phyloP scores from a whole-genome alignment of 2,113 vertebrate genomes.

The Leptobrachium leishanense region DNA sequence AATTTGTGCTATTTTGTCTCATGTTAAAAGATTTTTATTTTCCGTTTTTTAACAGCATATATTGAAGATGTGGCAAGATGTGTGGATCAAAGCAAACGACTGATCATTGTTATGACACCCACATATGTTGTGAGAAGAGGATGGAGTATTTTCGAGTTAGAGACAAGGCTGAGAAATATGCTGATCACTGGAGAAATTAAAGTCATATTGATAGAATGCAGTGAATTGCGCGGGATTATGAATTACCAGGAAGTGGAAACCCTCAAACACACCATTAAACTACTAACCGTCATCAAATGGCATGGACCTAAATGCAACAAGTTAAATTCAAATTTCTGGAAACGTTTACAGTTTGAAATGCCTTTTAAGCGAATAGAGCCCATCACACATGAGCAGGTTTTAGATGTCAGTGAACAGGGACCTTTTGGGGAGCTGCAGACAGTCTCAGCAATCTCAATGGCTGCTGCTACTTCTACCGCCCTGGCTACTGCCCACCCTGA shows the following conservation, averaged over 20 bases:
- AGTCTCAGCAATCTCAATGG: slow-evolving; percentile 97
- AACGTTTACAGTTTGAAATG: slow-evolving; percentile 99
- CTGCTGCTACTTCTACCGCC: slow-evolving; percentile 93
- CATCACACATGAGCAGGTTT: slow-evolving; percentile 87
- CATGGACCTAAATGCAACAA: slow-evolving; percentile 94
- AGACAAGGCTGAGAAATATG: slow-evolving; percentile 96
- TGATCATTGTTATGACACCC: slow-evolving; percentile 98
- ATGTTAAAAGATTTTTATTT: not conserved
- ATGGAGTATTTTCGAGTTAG: slow-evolving; percentile 99
- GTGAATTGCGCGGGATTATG: slow-evolving; percentile 94
- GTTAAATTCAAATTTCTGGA: slow-evolving; percentile 98
- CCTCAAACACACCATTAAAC: slow-evolving; percentile 96
- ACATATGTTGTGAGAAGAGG: slow-evolving; percentile 95
- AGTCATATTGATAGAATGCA: slow-evolving; percentile 97
- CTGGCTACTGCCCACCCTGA: slow-evolving; percentile 96
- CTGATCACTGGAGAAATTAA: slow-evolving; percentile 94
- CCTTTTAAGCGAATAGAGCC: slow-evolving; percentile 95
- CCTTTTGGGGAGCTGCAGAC: slow-evolving; percentile 97
- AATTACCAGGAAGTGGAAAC: slow-evolving; percentile 99
- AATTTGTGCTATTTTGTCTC: too few species aligned
- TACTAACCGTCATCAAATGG: slow-evolving; percentile 97
- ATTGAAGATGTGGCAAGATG: slow-evolving; percentile 97
- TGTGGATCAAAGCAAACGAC: slow-evolving; percentile 95
- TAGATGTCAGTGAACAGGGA: slow-evolving; percentile 95
- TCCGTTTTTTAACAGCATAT: slow-evolving; percentile 80